phyloP scores from a whole-genome alignment of 2,888 invertebrate species.

The Rotaria magnacalcarata region DNA sequence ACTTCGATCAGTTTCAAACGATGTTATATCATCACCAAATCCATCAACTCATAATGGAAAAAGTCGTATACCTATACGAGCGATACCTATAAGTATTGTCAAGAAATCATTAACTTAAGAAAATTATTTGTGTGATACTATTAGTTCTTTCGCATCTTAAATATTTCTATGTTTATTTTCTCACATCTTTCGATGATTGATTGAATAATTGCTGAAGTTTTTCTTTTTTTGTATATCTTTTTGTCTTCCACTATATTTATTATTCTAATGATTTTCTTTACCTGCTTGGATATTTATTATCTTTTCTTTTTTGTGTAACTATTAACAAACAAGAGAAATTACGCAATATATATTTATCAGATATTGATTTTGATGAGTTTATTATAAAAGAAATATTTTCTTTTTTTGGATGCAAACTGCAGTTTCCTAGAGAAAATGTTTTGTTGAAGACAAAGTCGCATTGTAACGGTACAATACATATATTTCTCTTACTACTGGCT shows the following conservation, averaged over 20 bases:
- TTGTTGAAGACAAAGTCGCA: too few species aligned
- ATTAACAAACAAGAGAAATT: not conserved
- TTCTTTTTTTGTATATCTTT: not conserved
- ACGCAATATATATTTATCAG: not conserved
- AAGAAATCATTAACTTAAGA: not conserved
- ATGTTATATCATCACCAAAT: not conserved
- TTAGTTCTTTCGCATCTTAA: not conserved
- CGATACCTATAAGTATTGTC: not conserved
- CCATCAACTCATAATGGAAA: not conserved
- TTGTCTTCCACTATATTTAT: conserved; percentile 5
- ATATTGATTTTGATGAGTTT: conserved; percentile 2
- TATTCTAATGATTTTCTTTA: not conserved
- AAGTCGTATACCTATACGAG: conserved; percentile 25
- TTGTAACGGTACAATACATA: too few species aligned
- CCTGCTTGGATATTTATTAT: too few species aligned
- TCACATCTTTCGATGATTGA: not conserved
- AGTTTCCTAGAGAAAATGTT: too few species aligned
- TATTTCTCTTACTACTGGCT: too few species aligned
- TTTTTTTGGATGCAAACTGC: too few species aligned
- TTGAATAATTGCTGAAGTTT: not conserved
- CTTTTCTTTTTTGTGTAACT: not conserved
- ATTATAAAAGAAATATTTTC: not conserved
- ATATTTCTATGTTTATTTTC: not conserved
- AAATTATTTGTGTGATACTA: not conserved
- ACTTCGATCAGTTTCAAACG: conserved; percentile 9